Evolutionary conservation across 2,888 invertebrate species (phyloP).

Genomic region (Aspidiotus destructor): DNA sequence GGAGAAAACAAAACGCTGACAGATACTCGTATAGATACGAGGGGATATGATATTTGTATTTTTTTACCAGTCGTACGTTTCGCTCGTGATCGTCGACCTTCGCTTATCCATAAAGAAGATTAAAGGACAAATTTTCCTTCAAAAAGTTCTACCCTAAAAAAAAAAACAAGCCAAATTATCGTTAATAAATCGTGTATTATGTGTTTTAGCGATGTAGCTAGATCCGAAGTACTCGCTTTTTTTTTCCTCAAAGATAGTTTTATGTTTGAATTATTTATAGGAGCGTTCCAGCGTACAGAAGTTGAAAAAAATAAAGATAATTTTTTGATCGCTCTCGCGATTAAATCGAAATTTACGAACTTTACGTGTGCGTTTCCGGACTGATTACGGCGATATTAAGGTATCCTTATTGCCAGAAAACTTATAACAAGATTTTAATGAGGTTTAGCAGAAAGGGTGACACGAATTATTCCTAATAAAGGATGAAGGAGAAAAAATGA

Average conservation of each 20-base stretch:
- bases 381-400: conserved; percentile 12
- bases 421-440: conserved; percentile 17
- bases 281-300: no score
- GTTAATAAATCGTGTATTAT: not conserved
- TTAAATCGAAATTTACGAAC: not conserved
- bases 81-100: not conserved
- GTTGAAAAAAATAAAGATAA: no score
- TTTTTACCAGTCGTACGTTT: not conserved
- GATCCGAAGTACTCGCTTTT: no score
- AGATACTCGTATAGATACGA: not conserved
- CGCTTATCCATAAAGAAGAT: not conserved
- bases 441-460: conserved; percentile 10
- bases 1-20: not conserved
- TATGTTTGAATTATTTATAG: no score
- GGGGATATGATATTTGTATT: not conserved
- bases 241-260: no score
- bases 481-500: not conserved
- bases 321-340: no score
- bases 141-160: not conserved
- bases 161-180: not conserved
- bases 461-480: conserved; percentile 14
- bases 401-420: conserved; percentile 13
- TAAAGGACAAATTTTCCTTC: conserved; percentile 2
- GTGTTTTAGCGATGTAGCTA: no score
- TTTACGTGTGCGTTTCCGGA: not conserved